Base-by-base conservation (phyloP, 2,113 vertebrate genomes). In the Hypomesus transpacificus region DNA sequence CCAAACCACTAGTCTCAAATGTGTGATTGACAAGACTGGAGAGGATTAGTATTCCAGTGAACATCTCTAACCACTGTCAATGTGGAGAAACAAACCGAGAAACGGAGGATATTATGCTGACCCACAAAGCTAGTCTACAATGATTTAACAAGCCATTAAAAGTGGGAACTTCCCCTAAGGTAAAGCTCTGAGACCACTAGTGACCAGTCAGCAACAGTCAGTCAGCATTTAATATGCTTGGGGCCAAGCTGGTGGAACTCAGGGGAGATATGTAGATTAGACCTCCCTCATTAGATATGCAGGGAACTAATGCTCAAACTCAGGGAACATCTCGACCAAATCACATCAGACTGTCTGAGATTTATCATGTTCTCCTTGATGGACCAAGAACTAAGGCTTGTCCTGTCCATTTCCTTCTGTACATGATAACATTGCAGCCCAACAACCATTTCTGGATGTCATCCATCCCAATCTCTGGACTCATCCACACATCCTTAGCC, bases 291-390 rank as follows among this genome's bases (percentile, higher is more conserved):
- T 81, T 81, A 75, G 82, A 78, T 78, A 84, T 85, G 71, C 80
- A 81, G 71, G 3, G 50, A 73, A 80, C 84, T 86, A 80, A 85
- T 78, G 64, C 77, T 79, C 75, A 51, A 78, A 77, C 75, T 82
- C 69, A 31, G 68, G 75, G 84, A 81, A 77, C 70, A 82, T 73
- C 31, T 74, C 64, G 53, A 46, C 24, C 60, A 56, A 7, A 73
- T 20, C 68, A 79, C 85, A 88, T 88, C 86, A 88, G 69, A 80
- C 34, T 46, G 60, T 17, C 80, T 83, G 80, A 79, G 82, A 86
- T 86, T 83, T 80, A 75, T 69, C 69, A 84, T 84, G 76, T 82
- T 85, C 77, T 73, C 77, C 75, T 84, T 73, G 3, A 13, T 16
- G 14, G 20, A 0, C 53, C 60, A 20, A 20, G 17, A 58, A 58